These are phyloP conservation scores for Pyrocephalus nanus DNA, from an alignment of 2,797 vertebrate genomes.

Conservation along the genomic window DNA sequence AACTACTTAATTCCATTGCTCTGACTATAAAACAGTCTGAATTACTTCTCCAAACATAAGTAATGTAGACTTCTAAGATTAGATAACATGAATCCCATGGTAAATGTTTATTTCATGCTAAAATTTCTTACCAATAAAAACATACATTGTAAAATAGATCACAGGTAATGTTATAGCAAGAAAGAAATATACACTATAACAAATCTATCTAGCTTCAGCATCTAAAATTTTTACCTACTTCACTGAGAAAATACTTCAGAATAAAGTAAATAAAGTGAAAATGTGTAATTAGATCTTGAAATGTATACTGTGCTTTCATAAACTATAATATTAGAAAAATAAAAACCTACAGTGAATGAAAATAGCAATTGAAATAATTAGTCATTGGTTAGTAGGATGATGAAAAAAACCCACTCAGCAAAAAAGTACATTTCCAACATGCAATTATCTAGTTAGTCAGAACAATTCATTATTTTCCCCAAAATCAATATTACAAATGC, in stretches of 20 bases:
- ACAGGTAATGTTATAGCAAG: not conserved
- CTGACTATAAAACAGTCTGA: not conserved
- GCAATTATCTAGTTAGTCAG: not conserved
- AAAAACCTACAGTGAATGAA: not conserved
- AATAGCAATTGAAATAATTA: not conserved
- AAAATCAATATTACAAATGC: conserved; percentile 13
- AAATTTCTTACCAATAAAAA: conserved; percentile 13
- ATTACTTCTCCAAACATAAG: not conserved
- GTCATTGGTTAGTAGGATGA: not conserved
- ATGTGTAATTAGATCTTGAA: not conserved
- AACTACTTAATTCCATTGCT: not conserved
- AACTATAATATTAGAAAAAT: not conserved
- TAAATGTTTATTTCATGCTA: not conserved
- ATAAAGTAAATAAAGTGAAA: not conserved
- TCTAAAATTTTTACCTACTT: not conserved
- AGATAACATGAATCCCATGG: not conserved
- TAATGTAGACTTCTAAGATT: not conserved
- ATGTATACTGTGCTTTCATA: not conserved
- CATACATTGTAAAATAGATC: not conserved
- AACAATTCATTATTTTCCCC: not conserved
- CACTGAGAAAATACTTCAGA: not conserved
- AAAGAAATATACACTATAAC: not conserved
- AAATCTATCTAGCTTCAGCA: not conserved
- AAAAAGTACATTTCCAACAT: not conserved
- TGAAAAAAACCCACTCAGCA: not conserved